phyloP scores from a whole-genome alignment of 2,113 vertebrate genomes.

The Mohoua ochrocephala region DNA sequence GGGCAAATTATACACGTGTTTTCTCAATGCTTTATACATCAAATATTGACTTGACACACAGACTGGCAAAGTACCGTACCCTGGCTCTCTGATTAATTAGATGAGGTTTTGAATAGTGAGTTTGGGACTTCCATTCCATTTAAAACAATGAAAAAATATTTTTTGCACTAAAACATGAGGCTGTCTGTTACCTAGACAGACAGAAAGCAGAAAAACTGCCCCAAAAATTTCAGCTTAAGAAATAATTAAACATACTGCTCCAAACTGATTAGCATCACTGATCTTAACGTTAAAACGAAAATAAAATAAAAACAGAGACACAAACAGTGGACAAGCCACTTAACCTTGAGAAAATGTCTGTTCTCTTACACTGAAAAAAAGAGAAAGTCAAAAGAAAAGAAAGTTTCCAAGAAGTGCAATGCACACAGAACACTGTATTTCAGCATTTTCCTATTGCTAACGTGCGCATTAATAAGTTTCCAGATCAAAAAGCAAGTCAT shows the following conservation, averaged over 20 bases:
- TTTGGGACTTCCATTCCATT: neutral
- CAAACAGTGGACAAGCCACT: neutral
- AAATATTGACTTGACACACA: neutral
- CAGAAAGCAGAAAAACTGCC: neutral
- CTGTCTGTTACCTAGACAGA: neutral
- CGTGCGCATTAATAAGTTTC: neutral
- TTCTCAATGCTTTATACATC: neutral
- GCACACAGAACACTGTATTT: neutral
- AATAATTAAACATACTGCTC: neutral
- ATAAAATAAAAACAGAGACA: neutral
- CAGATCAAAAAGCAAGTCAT: slow-evolving; percentile 39
- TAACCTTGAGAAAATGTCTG: neutral
- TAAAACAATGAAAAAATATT: neutral
- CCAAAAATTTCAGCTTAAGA: neutral
- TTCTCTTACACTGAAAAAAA: neutral
- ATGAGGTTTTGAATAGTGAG: neutral
- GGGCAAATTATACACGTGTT: rapidly evolving
- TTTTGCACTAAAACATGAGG: neutral
- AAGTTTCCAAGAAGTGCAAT: neutral
- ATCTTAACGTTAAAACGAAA: neutral
- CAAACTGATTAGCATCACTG: neutral
- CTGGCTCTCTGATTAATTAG: neutral
- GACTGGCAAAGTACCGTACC: neutral
- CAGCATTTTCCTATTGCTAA: neutral
- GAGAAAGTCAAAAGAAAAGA: neutral